Percentiles rank a stretch among this genome's conserved stretches.
Evolutionary conservation across 2,888 invertebrate genomes (phyloP).

Genomic region (Apodemia mormo): DNA sequence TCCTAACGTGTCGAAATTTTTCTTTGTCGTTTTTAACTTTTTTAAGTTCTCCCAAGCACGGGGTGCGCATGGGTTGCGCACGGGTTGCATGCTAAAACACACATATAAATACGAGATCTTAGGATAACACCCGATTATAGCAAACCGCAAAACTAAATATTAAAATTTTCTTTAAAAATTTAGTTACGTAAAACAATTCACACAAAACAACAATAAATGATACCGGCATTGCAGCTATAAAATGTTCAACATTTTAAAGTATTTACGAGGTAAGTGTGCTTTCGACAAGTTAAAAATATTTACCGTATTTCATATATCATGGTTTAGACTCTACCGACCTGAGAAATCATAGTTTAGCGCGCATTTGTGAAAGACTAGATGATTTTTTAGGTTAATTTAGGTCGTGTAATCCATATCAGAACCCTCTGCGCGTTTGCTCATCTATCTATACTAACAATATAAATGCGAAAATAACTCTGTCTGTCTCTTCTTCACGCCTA

Average conservation of each 20-base stretch:
- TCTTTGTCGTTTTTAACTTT: no score
- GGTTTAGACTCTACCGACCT: slow-evolving; percentile 34
- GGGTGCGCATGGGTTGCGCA: no score
- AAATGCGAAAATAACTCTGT: no score
- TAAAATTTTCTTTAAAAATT: slow-evolving; percentile 13
- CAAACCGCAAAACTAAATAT: background rate
- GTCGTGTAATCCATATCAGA: no score
- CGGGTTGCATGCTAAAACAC: no score
- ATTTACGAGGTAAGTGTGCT: slow-evolving; percentile 25
- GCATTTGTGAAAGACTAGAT: background rate
- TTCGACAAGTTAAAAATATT: slow-evolving; percentile 27
- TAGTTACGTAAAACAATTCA: slow-evolving; percentile 16
- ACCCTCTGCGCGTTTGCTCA: no score
- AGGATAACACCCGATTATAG: background rate
- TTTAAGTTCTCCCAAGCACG: no score
- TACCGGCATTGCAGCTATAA: slow-evolving; percentile 16
- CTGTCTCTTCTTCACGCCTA: no score
- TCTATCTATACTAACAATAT: no score
- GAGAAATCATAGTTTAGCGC: background rate
- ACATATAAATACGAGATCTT: no score
- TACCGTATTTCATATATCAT: slow-evolving; percentile 34
- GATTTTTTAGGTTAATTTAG: no score
- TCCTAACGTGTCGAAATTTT: no score
- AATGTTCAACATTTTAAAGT: slow-evolving; percentile 23
- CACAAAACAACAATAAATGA: slow-evolving; percentile 21